Base-by-base conservation (phyloP, 2,888 invertebrate genomes). In the Tetragonisca angustula region DNA sequence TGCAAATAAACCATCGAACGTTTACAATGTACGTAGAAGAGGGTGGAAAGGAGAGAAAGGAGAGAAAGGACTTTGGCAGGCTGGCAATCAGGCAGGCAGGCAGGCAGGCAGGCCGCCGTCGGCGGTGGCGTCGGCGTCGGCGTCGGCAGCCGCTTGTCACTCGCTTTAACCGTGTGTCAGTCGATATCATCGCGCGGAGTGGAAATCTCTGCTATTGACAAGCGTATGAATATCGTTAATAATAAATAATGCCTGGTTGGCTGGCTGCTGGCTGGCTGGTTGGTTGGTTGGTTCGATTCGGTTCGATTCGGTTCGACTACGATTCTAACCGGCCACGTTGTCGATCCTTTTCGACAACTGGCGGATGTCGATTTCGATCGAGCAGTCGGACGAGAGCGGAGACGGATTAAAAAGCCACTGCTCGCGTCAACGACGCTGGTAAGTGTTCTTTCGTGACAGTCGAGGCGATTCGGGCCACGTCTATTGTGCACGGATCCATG, bases 191-290 rank as follows among this genome's bases (percentile, higher is more conserved):
- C 87, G 88, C 74, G 79, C 90, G 77, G 90, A 93, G 92, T 93
- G 93, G 93, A 93, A 92, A 91, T 90, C 90, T 87, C 92, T 94
- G 94, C 91, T 92, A 93, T 92, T 93, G 94, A 94, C 93, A 92
- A 92, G 90, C 91, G 85, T 89, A 90, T 91, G 92, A 92, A 93
- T 93, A 93, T 91, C 91, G 92, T 91, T 92, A 92, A 92, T 92
- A 91, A 92, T 92, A 91, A 93, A 92, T 93, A 92, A 91, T 92
- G 83, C 27, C 32, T 43, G 52, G 21, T 15, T 52, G 68, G 27
- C 52, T 69, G 17, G 15, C 65, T n/a, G n/a, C n/a, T 36, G 36
- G 27, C 36, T 13, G 21, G 61, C 24, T 64, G 15, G 32, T 56
- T 54, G 52, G 15, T 24, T 54, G 24, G 19, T 69, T 24, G 4